Conservation (phyloP, 2,113 vertebrate species). For the Catharus minimus region DNA sequence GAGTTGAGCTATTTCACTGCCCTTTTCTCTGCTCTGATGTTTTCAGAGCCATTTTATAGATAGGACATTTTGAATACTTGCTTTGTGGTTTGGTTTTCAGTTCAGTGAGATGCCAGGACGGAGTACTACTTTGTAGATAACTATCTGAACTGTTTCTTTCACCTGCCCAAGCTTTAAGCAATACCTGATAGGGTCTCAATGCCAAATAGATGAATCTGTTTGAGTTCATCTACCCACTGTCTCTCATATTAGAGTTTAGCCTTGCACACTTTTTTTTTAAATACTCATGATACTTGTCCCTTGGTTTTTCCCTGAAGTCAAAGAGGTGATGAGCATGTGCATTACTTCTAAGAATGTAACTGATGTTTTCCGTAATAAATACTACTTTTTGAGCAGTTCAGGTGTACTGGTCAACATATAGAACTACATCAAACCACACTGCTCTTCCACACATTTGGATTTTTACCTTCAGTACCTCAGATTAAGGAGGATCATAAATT, state of each 20-base stretch:
- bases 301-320: background rate
- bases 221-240: background rate
- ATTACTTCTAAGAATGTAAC: background rate
- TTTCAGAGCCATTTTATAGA: background rate
- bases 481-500: background rate
- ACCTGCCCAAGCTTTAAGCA: background rate
- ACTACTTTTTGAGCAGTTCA: background rate
- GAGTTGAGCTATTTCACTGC: background rate
- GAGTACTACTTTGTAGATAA: background rate
- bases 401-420: background rate
- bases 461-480: background rate
- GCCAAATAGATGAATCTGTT: background rate
- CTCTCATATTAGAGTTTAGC: background rate
- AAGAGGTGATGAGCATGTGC: background rate
- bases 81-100: background rate
- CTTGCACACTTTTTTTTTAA: background rate
- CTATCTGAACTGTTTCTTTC: background rate
- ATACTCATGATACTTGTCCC: background rate
- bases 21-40: background rate
- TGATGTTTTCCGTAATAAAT: background rate
- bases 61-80: fast-evolving
- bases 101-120: background rate
- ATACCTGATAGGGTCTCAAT: background rate
- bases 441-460: background rate
- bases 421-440: background rate